Evolutionary conservation across 2,113 vertebrate genomes (phyloP), one percentile per base, ranked within the genome.

Genomic region (Rattus rattus): DNA sequence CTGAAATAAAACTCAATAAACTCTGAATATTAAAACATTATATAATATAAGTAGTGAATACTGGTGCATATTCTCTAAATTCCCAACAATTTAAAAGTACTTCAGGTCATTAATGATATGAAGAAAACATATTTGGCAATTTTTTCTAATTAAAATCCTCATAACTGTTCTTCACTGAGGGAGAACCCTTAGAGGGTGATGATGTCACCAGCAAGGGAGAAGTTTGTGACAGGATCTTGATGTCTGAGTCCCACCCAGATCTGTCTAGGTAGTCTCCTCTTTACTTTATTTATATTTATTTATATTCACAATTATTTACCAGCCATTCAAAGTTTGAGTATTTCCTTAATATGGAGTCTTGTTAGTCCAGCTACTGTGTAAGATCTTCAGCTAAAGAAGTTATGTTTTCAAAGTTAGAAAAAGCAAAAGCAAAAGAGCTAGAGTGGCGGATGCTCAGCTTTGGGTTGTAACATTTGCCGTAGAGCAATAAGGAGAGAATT

Each of bases 231-330:
- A 49, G 47, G 43, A 28, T 12, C 43, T 47, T 76, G 43, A 49
- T 49, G 11, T 47, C 20, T 76, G 39, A 43, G 22, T 47, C 43
- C 22, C 39, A 26, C 39, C 99, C 86, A 99, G 98, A 97, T 99
- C 99, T 6, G 98, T 98, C 96, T 99, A 99, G 0, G 98, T 99
- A 0, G 99, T 99, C 97, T 99, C 97, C 96, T 99, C 99, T 97
- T 99, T 99, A 22, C 99, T 99, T 9, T 96, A 93, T 88, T 98
- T 98, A 67, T 99, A 98, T 99, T 9, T 96, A 93, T 88, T 98
- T 98, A 67, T 99, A 98, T 61, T 99, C 99, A 70, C 99, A 99
- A 28, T 99, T 99, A 39, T 99, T 99, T 80, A 99, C 99, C 73
- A 99, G 98, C 0, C 99, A 99, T 36, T 98, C 97, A 96, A 99